Evolutionary conservation across 2,888 invertebrate species (phyloP).

Genomic region (Fissipunctia ypsillon): DNA sequence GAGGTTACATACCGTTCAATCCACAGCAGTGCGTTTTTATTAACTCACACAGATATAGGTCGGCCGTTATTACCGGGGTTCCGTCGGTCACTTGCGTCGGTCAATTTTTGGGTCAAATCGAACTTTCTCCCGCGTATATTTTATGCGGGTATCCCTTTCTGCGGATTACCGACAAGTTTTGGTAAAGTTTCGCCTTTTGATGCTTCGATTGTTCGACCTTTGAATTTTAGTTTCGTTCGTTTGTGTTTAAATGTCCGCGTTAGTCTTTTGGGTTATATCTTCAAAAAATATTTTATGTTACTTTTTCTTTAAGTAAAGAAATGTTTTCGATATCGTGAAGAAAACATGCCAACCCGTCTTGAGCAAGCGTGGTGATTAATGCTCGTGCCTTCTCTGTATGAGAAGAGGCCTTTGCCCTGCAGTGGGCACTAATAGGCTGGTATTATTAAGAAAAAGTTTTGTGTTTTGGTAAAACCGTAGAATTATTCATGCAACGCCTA

Average conservation of each 20-base stretch:
- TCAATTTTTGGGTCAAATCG: constrained; percentile 82
- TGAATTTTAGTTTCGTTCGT: constrained; percentile 59
- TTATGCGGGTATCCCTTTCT: constrained; percentile 69
- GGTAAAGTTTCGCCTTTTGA: constrained; percentile 66
- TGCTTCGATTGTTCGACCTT: constrained; percentile 62
- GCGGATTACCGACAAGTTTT: constrained; percentile 66
- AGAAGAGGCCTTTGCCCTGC: no score
- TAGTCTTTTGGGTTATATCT: constrained; percentile 27
- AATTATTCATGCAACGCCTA: neutral
- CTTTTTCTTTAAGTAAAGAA: neutral
- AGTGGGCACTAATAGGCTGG: neutral
- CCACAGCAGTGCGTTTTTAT: constrained; percentile 75
- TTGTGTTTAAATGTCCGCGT: constrained; percentile 49
- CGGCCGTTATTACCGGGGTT: constrained; percentile 78
- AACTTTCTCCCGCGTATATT: constrained; percentile 66
- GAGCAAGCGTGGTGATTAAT: neutral
- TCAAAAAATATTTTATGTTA: neutral
- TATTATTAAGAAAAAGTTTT: neutral
- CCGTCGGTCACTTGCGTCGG: constrained; percentile 77
- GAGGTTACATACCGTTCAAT: constrained; percentile 45
- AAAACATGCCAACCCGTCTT: neutral
- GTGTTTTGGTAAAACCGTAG: neutral
- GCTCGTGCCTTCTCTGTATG: neutral
- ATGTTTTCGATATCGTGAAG: neutral
- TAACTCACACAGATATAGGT: constrained; percentile 80